Conservation (phyloP, 1,140 invertebrate genomes). For the Dermatophagoides farinae region DNA sequence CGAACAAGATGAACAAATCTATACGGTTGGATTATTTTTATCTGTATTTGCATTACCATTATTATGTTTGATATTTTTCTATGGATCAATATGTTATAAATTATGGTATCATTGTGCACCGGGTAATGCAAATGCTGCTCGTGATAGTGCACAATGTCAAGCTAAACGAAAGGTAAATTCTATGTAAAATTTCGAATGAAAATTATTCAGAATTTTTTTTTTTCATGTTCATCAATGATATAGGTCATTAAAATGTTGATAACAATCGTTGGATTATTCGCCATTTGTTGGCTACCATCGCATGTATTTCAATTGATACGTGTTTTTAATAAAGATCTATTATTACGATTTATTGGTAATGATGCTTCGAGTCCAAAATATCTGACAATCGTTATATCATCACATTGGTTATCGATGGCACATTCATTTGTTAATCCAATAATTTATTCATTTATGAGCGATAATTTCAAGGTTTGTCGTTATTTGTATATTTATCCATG, state of each 20-base stretch:
- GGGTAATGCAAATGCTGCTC: constrained; percentile 29
- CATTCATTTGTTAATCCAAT: constrained; percentile 33
- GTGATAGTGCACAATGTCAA: constrained; percentile 28
- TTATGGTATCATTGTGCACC: constrained; percentile 31
- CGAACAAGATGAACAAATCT: constrained; percentile 9
- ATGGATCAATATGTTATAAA: constrained; percentile 26
- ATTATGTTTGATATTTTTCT: constrained; percentile 29
- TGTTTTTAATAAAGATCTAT: constrained; percentile 18
- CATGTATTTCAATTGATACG: constrained; percentile 26
- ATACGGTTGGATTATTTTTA: constrained; percentile 30
- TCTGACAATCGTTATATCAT: constrained; percentile 27
- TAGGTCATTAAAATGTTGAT: constrained; percentile 37
- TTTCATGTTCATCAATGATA: background rate
- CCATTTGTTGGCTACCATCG: constrained; percentile 35
- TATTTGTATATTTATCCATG: too few relatives aligned
- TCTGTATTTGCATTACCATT: constrained; percentile 33
- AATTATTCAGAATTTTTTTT: background rate
- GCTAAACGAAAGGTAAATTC: constrained; percentile 31
- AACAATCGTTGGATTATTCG: constrained; percentile 32
- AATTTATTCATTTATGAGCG: constrained; percentile 67
- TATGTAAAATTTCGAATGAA: too few relatives aligned
- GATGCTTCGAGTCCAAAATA: constrained; percentile 21
- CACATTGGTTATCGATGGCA: constrained; percentile 22
- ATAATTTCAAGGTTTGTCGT: constrained; percentile 56
- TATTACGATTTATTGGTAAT: constrained; percentile 13